phyloP scores from a whole-genome alignment of 2,113 vertebrate species.

The Solea senegalensis region DNA sequence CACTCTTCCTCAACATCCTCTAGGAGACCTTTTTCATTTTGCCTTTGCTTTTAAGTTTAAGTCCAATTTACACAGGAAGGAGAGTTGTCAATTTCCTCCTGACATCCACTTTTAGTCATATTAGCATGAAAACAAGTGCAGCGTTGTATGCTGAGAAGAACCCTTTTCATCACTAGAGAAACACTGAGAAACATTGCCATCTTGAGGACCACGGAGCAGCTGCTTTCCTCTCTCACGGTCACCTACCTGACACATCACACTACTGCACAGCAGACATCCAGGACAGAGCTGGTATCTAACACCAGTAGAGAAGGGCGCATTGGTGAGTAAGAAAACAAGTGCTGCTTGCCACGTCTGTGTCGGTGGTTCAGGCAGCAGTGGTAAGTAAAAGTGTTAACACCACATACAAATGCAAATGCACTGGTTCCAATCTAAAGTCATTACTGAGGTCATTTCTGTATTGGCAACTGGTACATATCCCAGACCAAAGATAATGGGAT shows the following conservation, averaged over 20 bases:
- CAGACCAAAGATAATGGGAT: background rate
- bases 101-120: constrained; percentile 43
- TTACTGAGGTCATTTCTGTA: constrained; percentile 4
- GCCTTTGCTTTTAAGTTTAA: constrained; percentile 27
- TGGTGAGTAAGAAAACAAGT: constrained; percentile 66
- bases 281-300: constrained; percentile 34
- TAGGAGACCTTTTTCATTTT: constrained; percentile 56
- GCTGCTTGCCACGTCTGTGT: constrained; percentile 72
- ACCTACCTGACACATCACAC: constrained; percentile 30
- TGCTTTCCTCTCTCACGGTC: constrained; percentile 33
- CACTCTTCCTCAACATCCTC: constrained; percentile 19
- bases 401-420: constrained; percentile 31
- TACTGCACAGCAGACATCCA: constrained; percentile 15
- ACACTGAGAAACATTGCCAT: constrained; percentile 68
- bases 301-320: constrained; percentile 24
- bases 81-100: constrained; percentile 28
- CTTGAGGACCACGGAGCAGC: constrained; percentile 63
- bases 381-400: constrained; percentile 69
- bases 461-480: background rate
- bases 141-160: constrained; percentile 52
- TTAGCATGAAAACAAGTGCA: constrained; percentile 40
- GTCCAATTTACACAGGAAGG: constrained; percentile 47
- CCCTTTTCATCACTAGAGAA: constrained; percentile 42
- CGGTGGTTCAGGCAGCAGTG: constrained; percentile 65
- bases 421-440: constrained; percentile 7